phyloP scores from a whole-genome alignment of 2,888 invertebrate genomes.

The Drosophila mercatorum region DNA sequence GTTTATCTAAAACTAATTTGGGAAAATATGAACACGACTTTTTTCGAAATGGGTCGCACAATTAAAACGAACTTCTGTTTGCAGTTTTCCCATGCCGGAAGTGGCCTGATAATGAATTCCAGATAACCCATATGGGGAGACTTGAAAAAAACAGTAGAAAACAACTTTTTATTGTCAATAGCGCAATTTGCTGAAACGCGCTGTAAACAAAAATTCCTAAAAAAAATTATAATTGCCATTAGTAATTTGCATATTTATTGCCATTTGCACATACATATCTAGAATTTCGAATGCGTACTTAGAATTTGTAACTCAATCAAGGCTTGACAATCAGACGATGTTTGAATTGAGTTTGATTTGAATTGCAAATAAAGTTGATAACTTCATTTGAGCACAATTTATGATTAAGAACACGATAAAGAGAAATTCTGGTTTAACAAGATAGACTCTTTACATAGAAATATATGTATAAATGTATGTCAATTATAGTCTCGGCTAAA shows the following conservation, averaged over 20 bases:
- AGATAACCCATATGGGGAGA: not conserved
- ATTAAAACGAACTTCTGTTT: conserved; percentile 33
- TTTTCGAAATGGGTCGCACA: conserved; percentile 5
- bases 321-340: not conserved
- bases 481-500: not conserved
- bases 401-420: not conserved
- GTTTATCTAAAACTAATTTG: conserved; percentile 45
- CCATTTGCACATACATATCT: conserved; percentile 3
- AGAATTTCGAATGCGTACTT: not conserved
- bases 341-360: not conserved
- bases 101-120: conserved; percentile 22
- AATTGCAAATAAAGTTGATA: not conserved
- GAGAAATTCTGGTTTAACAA: not conserved
- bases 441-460: no score
- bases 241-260: conserved; percentile 13
- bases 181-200: not conserved
- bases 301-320: not conserved
- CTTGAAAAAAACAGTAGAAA: not conserved
- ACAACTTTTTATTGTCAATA: not conserved
- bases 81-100: conserved; percentile 39
- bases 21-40: conserved; percentile 17
- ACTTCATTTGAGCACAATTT: not conserved
- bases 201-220: conserved; percentile 2
- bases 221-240: conserved; percentile 2
- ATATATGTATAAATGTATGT: not conserved